Evolutionary conservation across 37 sponge, comb jelly and placozoan species (phyloP).

Genomic region (Spongilla lacustris): DNA sequence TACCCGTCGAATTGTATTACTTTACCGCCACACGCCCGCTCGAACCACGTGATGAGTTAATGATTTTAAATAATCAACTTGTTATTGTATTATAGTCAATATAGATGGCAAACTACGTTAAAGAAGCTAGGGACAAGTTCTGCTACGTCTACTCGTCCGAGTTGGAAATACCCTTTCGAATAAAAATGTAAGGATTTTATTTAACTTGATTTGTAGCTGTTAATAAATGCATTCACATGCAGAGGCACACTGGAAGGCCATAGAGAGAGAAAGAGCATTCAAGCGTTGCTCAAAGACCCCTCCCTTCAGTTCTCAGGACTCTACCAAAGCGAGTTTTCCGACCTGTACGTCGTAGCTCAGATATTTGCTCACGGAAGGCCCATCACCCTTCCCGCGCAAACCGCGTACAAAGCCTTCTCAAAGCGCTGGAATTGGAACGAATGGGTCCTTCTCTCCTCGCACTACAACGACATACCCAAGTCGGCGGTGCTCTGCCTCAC

Average conservation of each 20-base stretch:
- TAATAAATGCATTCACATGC: background rate
- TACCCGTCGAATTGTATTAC: background rate
- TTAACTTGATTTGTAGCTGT: background rate
- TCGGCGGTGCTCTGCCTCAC: constrained; percentile 77
- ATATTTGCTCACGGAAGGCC: constrained; percentile 82
- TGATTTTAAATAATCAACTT: background rate
- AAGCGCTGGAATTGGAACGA: constrained; percentile 96
- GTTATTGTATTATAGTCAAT: too few relatives aligned
- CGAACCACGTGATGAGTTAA: background rate
- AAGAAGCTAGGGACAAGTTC: constrained; percentile 74
- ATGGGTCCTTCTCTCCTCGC: constrained; percentile 86
- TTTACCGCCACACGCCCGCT: background rate
- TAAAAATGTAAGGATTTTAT: constrained; percentile 76
- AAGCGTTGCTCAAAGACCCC: constrained; percentile 76
- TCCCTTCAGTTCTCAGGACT: constrained; percentile 86
- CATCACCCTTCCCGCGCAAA: constrained; percentile 83
- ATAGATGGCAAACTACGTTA: constrained; percentile 73
- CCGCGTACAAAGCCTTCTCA: constrained; percentile 93
- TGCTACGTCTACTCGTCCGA: constrained; percentile 84
- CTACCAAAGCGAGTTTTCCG: constrained; percentile 82
- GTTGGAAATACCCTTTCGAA: constrained; percentile 70
- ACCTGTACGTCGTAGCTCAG: constrained; percentile 86
- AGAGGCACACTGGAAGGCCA: constrained; percentile 89
- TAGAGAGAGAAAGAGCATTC: constrained; percentile 65
- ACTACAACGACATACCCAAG: constrained; percentile 84